These are phyloP conservation scores for Drosophila subquinaria DNA, from an alignment of 2,888 invertebrate species.

Conservation along the genomic window DNA sequence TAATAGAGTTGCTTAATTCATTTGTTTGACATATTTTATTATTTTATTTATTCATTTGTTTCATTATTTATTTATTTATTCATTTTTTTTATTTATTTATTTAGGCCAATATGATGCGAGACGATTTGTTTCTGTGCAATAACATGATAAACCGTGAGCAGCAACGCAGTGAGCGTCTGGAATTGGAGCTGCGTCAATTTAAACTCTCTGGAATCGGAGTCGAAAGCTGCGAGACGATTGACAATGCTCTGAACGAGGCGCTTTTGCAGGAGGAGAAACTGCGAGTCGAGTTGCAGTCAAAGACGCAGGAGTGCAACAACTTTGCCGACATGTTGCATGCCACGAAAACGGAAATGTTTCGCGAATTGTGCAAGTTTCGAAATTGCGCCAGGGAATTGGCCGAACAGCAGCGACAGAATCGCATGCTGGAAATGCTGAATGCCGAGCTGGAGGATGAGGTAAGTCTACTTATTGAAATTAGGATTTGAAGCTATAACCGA, in stretches of 20 bases:
- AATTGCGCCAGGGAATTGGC: constrained; percentile 34
- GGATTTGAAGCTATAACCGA: too few relatives aligned
- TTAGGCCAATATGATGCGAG: constrained; percentile 19
- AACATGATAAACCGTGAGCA: constrained; percentile 30
- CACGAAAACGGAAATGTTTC: constrained; percentile 42
- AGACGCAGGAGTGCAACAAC: constrained; percentile 40
- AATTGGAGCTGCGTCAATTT: constrained; percentile 13
- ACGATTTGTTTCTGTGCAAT: constrained; percentile 30
- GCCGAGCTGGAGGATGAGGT: constrained; percentile 46
- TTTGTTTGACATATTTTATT: background rate
- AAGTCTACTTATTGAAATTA: background rate
- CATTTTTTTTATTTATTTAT: background rate
- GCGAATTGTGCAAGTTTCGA: constrained; percentile 33
- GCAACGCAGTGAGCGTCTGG: constrained; percentile 25
- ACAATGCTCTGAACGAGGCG: constrained; percentile 1
- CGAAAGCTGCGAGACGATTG: constrained; percentile 17
- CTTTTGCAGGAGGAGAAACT: constrained; percentile 1
- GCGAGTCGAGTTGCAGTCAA: constrained; percentile 23
- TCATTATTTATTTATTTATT: too few relatives aligned
- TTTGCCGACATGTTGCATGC: constrained; percentile 21
- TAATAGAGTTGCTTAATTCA: background rate
- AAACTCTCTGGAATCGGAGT: background rate
- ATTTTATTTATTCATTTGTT: too few relatives aligned
- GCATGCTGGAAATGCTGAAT: constrained; percentile 32
- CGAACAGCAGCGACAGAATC: constrained; percentile 34